Percentiles rank a stretch among this genome's conserved stretches.
These are phyloP conservation scores for Aradophagus sp. DNA, from an alignment of 1,140 invertebrate genomes.

Conservation along the genomic window DNA sequence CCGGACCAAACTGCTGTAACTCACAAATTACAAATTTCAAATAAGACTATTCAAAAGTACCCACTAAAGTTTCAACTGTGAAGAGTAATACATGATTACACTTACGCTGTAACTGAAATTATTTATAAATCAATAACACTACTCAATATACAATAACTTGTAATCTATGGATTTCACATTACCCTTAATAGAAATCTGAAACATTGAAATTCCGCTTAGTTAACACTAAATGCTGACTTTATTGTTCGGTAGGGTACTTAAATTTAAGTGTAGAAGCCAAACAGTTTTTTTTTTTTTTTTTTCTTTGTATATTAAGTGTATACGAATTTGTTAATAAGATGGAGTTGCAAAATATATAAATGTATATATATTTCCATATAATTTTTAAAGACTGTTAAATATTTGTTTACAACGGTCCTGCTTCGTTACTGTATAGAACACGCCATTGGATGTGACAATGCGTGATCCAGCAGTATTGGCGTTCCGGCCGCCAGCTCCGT, in stretches of 20 bases:
- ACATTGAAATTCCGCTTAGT: slow-evolving; percentile 5
- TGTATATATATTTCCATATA: slow-evolving; percentile 10
- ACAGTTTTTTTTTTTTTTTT: no score
- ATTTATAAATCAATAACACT: no score
- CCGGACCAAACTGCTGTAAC: no score
- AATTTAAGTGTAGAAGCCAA: slow-evolving; percentile 18
- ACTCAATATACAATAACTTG: no score
- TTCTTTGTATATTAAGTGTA: slow-evolving; percentile 11
- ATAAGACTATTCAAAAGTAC: no score
- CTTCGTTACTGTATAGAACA: slow-evolving; percentile 74
- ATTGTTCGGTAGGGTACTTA: slow-evolving; percentile 1
- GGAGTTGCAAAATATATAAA: slow-evolving; percentile 36
- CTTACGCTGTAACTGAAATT: no score
- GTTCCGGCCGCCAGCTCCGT: slow-evolving; percentile 75
- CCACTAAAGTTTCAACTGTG: no score
- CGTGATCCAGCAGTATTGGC: slow-evolving; percentile 74
- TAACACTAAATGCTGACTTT: slow-evolving; percentile 5
- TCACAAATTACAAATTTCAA: no score
- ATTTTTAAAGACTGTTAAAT: neutral
- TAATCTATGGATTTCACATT: no score
- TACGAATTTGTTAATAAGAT: slow-evolving; percentile 12
- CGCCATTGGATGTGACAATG: slow-evolving; percentile 73
- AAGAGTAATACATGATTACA: no score
- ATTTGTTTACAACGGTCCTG: slow-evolving; percentile 3
- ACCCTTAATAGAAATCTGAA: slow-evolving; percentile 1